Base-by-base conservation (phyloP, 2,113 vertebrate species). In the Labeo catla region DNA sequence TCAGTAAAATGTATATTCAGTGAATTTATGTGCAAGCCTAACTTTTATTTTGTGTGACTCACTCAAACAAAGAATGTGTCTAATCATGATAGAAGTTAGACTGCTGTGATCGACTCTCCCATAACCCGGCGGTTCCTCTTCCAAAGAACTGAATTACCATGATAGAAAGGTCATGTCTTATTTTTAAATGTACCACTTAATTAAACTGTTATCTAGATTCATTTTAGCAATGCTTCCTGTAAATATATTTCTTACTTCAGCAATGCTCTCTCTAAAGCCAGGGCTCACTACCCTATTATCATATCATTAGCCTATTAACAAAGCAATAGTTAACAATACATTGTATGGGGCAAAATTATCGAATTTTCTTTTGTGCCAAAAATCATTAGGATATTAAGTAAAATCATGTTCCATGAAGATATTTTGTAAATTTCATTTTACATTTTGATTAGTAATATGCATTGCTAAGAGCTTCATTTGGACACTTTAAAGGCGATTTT, bases 151-250 rank as follows among this genome's bases (percentile, higher is more conserved):
- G 36, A 43, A 80, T 45, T 61, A 59, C 6, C 7, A 2, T 12
- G 28, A 79, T 59, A 57, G 16, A 36, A 8, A 54, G 15, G 39
- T 36, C 9, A 61, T 45, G 77, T 13, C 0, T 45, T 63, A n/a
- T 54, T 80, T 79, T n/a, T 79, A 79, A 57, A 78, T n/a, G 16
- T n/a, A 59, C 50, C 15, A 57, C 3, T 57, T 8, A 77, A 59
- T 43, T 21, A n/a, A 8, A 39, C 34, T 8, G 52, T 16, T 61
- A 13, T 59, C 8, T n/a, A 59, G 6, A 63, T 45, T 43, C 6
- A 45, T 15, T 78, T 61, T 54, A 54, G 54, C 57, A 9, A 21
- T 78, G 10, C 0, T 21, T 39, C 8, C 8, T 78, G 3, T 39
- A 78, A 36, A 78, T 52, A 76, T 79, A 19, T n/a, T 61, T 36